Conservation (phyloP, 2,888 invertebrate genomes). For the Archaeoteleia sp. region DNA sequence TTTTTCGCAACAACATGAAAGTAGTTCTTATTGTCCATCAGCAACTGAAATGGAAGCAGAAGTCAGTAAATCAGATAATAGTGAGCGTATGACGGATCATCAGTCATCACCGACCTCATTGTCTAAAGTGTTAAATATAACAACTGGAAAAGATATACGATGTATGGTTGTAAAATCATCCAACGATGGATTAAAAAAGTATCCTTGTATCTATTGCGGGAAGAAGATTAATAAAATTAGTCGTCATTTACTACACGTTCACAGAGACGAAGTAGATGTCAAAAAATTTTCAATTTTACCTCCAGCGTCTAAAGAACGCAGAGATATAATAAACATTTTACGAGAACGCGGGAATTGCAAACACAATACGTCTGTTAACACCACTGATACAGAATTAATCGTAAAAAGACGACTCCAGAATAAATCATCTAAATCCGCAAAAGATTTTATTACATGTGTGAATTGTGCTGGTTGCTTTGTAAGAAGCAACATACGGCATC, state of each 20-base stretch:
- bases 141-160: too few relatives aligned
- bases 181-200: too few relatives aligned
- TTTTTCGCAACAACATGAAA: too few relatives aligned
- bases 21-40: too few relatives aligned
- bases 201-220: conserved; percentile 16
- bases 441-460: not conserved
- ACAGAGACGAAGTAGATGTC: conserved; percentile 4
- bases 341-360: not conserved
- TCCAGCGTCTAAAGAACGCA: not conserved
- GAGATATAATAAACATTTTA: not conserved
- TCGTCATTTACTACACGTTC: conserved; percentile 5
- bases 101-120: too few relatives aligned
- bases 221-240: conserved; percentile 12
- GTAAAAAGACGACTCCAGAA: not conserved
- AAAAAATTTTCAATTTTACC: not conserved
- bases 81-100: too few relatives aligned
- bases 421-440: not conserved
- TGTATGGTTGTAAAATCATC: too few relatives aligned
- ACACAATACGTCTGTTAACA: not conserved
- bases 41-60: too few relatives aligned
- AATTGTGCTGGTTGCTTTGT: not conserved
- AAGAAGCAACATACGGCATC: conserved; percentile 1
- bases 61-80: too few relatives aligned
- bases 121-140: too few relatives aligned
- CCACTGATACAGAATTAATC: not conserved